Conservation (phyloP, 2,113 vertebrate genomes). For the Corvus moneduloides region DNA sequence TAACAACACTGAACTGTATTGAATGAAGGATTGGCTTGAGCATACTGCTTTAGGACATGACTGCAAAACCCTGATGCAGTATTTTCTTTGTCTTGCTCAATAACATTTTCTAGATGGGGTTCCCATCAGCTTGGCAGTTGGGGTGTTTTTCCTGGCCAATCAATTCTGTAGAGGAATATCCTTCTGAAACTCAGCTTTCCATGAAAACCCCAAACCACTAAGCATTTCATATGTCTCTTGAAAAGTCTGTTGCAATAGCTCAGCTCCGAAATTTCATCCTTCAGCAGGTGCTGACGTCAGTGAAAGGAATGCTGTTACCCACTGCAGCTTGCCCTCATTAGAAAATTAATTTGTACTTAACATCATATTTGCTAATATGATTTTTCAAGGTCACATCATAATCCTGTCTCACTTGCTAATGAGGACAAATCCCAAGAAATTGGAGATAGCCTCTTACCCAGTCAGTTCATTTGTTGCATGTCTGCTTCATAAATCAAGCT, state of each 20-base stretch:
- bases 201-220: neutral
- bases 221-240: neutral
- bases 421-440: constrained; percentile 62
- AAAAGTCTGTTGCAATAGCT: neutral
- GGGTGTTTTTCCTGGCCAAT: neutral
- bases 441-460: constrained; percentile 10
- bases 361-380: constrained; percentile 47
- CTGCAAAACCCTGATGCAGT: neutral
- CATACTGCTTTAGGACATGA: neutral
- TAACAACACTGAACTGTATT: neutral
- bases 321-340: constrained; percentile 51
- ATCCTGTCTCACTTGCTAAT: constrained; percentile 53
- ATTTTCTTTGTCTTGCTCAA: neutral
- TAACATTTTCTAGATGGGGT: neutral
- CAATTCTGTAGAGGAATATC: neutral
- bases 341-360: constrained; percentile 63
- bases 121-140: neutral
- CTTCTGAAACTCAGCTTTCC: neutral
- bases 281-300: constrained; percentile 15
- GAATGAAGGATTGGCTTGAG: neutral
- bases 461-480: neutral
- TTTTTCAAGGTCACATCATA: constrained; percentile 60
- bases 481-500: neutral
- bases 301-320: neutral
- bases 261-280: constrained; percentile 8